Percentiles rank a stretch among this genome's conserved stretches.
Evolutionary conservation across 2,888 invertebrate genomes (phyloP).

Genomic region (Fabriciana adippe): DNA sequence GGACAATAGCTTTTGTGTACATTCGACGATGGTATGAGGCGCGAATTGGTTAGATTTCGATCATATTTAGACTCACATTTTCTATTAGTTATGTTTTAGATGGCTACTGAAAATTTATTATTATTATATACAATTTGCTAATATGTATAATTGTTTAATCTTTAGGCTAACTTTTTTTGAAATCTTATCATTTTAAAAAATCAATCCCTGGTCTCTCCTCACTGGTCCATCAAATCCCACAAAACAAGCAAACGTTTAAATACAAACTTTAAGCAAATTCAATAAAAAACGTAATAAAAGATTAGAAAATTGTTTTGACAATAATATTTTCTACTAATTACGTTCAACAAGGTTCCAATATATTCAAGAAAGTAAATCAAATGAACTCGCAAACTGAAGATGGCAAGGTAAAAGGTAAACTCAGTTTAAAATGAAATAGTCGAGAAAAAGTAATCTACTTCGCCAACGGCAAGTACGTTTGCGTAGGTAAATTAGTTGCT

Average conservation of each 20-base stretch:
- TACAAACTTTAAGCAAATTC: too few relatives aligned
- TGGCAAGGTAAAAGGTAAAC: conserved; percentile 41
- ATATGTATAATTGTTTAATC: too few relatives aligned
- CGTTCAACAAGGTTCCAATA: conserved; percentile 15
- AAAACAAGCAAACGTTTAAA: too few relatives aligned
- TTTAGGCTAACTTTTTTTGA: too few relatives aligned
- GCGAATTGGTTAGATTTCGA: conserved; percentile 1
- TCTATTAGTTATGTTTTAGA: too few relatives aligned
- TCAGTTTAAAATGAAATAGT: conserved; percentile 50
- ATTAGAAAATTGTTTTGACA: too few relatives aligned
- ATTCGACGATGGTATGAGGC: conserved; percentile 10
- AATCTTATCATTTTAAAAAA: too few relatives aligned
- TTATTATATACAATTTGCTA: too few relatives aligned
- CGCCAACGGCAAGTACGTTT: conserved; percentile 48
- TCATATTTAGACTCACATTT: conserved; percentile 4
- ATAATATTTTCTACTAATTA: not conserved
- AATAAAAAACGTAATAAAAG: too few relatives aligned
- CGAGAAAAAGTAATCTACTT: conserved; percentile 52
- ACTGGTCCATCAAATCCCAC: too few relatives aligned
- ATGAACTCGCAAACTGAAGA: conserved; percentile 38
- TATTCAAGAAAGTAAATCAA: conserved; percentile 38
- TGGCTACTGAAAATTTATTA: too few relatives aligned
- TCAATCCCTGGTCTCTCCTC: too few relatives aligned
- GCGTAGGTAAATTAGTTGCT: conserved; percentile 56
- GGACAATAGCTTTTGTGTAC: conserved; percentile 16